These are phyloP conservation scores for Temnothorax nylanderi DNA, from an alignment of 1,140 invertebrate species.

Conservation along the genomic window DNA sequence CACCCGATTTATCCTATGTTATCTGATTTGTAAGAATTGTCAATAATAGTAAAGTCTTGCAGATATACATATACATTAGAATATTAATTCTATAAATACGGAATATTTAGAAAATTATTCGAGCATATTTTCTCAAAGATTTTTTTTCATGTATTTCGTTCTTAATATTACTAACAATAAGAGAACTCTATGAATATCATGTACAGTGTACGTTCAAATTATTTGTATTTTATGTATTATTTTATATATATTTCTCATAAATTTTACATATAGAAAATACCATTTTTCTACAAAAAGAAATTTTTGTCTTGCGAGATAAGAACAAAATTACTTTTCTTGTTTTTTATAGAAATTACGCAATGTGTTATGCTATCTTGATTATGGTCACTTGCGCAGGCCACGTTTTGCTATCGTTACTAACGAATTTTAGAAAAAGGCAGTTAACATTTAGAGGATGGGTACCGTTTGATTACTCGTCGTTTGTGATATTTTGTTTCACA, in stretches of 20 bases:
- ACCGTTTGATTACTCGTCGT: constrained; percentile 51
- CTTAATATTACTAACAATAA: background rate
- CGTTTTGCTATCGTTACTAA: constrained; percentile 58
- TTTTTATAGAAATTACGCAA: background rate
- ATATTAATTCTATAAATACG: constrained; percentile 29
- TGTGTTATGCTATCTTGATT: constrained; percentile 57
- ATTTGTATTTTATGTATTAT: background rate
- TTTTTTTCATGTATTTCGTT: no score
- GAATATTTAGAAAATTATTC: no score
- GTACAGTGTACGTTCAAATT: background rate
- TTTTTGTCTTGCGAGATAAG: background rate
- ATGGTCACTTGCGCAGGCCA: constrained; percentile 41
- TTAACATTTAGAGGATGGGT: constrained; percentile 71
- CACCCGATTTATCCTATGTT: no score
- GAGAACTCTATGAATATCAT: background rate
- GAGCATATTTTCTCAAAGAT: no score
- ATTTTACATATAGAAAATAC: background rate
- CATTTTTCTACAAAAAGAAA: background rate
- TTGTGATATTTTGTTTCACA: background rate
- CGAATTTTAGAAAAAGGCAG: constrained; percentile 29
- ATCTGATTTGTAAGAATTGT: no score
- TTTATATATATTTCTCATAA: background rate
- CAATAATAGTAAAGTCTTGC: no score
- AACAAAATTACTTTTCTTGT: background rate
- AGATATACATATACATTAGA: no score